Base-by-base conservation (phyloP, 2,888 invertebrate species). In the Apotomis betuletana region DNA sequence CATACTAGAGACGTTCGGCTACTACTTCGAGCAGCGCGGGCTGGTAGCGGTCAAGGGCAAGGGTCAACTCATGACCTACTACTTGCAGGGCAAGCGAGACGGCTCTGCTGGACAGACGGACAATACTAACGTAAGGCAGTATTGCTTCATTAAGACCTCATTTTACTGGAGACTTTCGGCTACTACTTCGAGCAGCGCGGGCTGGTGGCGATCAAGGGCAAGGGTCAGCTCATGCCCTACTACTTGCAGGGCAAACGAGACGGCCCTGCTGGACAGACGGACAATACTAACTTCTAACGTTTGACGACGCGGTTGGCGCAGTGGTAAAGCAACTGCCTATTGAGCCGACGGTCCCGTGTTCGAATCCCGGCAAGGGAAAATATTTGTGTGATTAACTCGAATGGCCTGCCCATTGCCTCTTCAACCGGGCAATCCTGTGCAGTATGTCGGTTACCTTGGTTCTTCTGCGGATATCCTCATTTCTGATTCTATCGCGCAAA, bases 11-110 rank as follows among this genome's bases (percentile, higher is more conserved):
- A 95, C 95, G 65, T 98, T 98, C 85, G 98, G 98, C 0, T 99
- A 98, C 89, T 96, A 96, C 76, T 99, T 99, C 87, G 98, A 98
- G 87, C 98, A 98, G 85, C 96, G 99, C 3, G 99, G 99, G 5
- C 93, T 98, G 74, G 98, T 99, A 12, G 96, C 97, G 57, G 99
- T 99, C 60, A 99, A 99, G 90, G 99, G 99, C 78, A 99, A 99
- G 91, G 99, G 99, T 12, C 97, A 98, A 86, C 94, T 99, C 72
- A 97, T 98, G 96, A 99, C 99, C 1, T 99, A 98, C 90, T 99
- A 98, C 86, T 92, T 99, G 77, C 94, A 95, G 85, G 96, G 96
- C 77, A 94, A 94, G 84, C 88, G 90, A 4, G 87, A 88, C 74
- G 74, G 78, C 3, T 77, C 81, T 74, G 72, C 75, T 57, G 73